Conservation (phyloP, 2,797 vertebrate species). For the Harpagifer antarcticus region DNA sequence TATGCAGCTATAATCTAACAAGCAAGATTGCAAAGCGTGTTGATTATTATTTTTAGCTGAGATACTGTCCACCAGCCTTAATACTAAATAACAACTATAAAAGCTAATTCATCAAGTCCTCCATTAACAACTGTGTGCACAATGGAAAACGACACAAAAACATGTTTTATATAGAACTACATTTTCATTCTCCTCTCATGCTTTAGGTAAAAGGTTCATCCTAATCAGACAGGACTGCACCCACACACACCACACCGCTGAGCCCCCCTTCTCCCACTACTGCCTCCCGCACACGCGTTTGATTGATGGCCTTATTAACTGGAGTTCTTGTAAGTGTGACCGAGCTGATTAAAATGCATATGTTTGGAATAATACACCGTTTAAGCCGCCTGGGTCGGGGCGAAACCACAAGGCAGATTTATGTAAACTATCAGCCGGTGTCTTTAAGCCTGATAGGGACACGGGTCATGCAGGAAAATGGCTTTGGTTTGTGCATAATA, state of each 20-base stretch:
- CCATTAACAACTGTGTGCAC: too few relatives aligned
- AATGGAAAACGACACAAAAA: not conserved
- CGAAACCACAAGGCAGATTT: slow-evolving; percentile 81
- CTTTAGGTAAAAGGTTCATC: slow-evolving; percentile 59
- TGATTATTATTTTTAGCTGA: not conserved
- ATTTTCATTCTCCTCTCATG: slow-evolving; percentile 1
- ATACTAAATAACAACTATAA: not conserved
- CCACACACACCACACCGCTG: slow-evolving; percentile 12
- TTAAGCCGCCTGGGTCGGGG: slow-evolving; percentile 89
- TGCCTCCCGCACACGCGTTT: slow-evolving; percentile 78
- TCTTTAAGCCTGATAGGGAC: slow-evolving; percentile 72
- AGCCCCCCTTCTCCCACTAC: not conserved
- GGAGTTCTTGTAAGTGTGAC: slow-evolving; percentile 99
- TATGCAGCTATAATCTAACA: slow-evolving; percentile 16
- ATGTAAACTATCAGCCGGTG: slow-evolving; percentile 82
- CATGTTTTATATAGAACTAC: not conserved
- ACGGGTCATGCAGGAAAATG: slow-evolving; percentile 61
- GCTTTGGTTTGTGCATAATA: slow-evolving; percentile 61
- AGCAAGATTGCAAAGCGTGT: not conserved
- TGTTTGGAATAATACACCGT: slow-evolving; percentile 99
- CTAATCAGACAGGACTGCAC: slow-evolving; percentile 54
- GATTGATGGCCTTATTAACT: slow-evolving; percentile 99
- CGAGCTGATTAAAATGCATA: slow-evolving; percentile 99
- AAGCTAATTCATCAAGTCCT: not conserved
- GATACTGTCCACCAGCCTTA: not conserved